Evolutionary conservation across 2,888 invertebrate genomes (phyloP), one percentile per base, ranked within the genome.

Genomic region (Neuroscelio doddi): DNA sequence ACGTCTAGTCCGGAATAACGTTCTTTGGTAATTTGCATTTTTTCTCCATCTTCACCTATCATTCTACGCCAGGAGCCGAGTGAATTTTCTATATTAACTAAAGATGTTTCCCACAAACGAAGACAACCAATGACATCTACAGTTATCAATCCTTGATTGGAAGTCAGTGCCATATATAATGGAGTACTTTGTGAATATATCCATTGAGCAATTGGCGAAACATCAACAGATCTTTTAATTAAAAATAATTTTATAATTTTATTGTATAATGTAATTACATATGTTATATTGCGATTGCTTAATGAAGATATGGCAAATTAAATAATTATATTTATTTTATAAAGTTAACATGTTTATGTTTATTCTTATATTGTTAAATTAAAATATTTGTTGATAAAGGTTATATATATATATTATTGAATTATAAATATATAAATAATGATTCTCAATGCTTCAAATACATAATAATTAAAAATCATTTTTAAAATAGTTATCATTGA

Each of bases 1-100:
- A 91, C 89, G 78, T 91, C 92, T 75, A 88, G 81, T 0, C 89
- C 89, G 68, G 87, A 88, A 65, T 90, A 88, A 17, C 92, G 87
- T 30, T 94, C 90, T 3, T 93, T 89, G 0, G 92, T 93, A 75
- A 94, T 86, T 83, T 94, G 92, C 46, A 94, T 80, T 73, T 89
- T 87, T 80, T 90, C 90, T 12, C 75, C 76, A 12, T 77, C 80
- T 30, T 50, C 52, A 3, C 79, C 84, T 1, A 85, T 50, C 77
- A 80, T 77, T 66, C 69, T 76, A 5, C 82, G 81, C 89, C 89
- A 89, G 49, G 85, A 83, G 1, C 79, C 77, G 16, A 88, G 76
- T 1, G 84, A 84, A 30, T 74, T 76, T 57, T 86, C 82, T 27
- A 89, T 79, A 52, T 83, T 81, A 5, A 77, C 71, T 12, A 84